Conservation (phyloP, 2,113 vertebrate species). For the Oncorhynchus keta region DNA sequence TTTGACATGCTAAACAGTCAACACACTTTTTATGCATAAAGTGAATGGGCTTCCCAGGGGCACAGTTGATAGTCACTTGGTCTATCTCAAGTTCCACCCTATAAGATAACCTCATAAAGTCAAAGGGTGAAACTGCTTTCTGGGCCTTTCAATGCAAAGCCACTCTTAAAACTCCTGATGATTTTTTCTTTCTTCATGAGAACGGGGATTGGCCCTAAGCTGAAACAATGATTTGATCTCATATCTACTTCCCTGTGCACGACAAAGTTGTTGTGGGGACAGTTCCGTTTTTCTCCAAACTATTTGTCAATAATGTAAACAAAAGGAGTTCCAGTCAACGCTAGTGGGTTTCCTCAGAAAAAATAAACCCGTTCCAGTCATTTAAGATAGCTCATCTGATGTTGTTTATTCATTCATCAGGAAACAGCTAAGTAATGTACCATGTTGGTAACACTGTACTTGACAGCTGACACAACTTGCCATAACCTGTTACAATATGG, state of each 20-base stretch:
- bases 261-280: too few relatives aligned
- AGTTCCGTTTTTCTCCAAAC: too few relatives aligned
- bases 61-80: neutral
- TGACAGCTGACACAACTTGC: too few relatives aligned
- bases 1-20: slow-evolving; percentile 25
- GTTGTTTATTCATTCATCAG: neutral
- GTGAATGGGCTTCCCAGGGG: neutral
- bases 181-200: too few relatives aligned
- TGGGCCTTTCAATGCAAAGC: neutral
- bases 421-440: neutral
- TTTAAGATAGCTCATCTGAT: neutral
- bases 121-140: neutral
- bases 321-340: neutral
- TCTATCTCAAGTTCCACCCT: neutral
- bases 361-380: too few relatives aligned
- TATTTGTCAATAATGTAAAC: neutral
- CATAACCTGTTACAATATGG: too few relatives aligned
- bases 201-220: too few relatives aligned
- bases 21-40: slow-evolving; percentile 25
- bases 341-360: neutral
- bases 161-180: neutral
- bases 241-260: too few relatives aligned
- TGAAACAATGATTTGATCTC: too few relatives aligned
- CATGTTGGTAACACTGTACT: too few relatives aligned
- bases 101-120: too few relatives aligned